A percentile compares a stretch with the other conserved stretches of the same genome.
Evolutionary conservation across 2,797 vertebrate genomes (phyloP).

Genomic region (Alfaro cultratus): DNA sequence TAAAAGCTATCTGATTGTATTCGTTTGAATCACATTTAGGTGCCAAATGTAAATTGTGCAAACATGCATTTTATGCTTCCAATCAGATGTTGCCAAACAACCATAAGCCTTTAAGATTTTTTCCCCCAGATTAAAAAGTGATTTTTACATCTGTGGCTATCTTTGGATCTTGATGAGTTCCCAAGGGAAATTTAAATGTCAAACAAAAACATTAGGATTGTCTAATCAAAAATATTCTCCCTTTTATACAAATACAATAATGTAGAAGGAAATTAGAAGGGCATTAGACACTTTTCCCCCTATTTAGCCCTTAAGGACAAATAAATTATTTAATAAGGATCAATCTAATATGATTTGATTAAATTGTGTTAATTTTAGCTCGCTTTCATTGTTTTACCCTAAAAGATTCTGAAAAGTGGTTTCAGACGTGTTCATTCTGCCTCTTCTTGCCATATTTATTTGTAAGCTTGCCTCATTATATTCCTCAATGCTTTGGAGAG

Average conservation of each 20-base stretch:
- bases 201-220: constrained; percentile 10
- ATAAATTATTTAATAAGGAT: constrained; percentile 31
- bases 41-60: constrained; percentile 19
- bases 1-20: constrained; percentile 16
- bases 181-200: neutral
- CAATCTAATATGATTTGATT: constrained; percentile 22
- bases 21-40: neutral
- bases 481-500: constrained; percentile 8
- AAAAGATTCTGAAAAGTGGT: constrained; percentile 8
- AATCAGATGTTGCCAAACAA: constrained; percentile 23
- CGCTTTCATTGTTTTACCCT: constrained; percentile 16
- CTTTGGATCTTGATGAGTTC: constrained; percentile 19
- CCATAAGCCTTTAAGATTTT: constrained; percentile 5
- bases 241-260: constrained; percentile 15
- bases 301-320: constrained; percentile 31
- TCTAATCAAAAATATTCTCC: constrained; percentile 5
- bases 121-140: constrained; percentile 17
- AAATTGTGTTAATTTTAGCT: constrained; percentile 41
- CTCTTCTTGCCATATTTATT: constrained; percentile 16
- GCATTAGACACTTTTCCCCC: constrained; percentile 9
- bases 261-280: constrained; percentile 6
- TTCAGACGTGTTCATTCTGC: constrained; percentile 23
- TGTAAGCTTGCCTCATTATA: constrained; percentile 14
- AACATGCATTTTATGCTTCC: constrained; percentile 11
- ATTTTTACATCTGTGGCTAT: constrained; percentile 9